phyloP scores from a whole-genome alignment of 2,113 vertebrate genomes.

The Vombatus ursinus region DNA sequence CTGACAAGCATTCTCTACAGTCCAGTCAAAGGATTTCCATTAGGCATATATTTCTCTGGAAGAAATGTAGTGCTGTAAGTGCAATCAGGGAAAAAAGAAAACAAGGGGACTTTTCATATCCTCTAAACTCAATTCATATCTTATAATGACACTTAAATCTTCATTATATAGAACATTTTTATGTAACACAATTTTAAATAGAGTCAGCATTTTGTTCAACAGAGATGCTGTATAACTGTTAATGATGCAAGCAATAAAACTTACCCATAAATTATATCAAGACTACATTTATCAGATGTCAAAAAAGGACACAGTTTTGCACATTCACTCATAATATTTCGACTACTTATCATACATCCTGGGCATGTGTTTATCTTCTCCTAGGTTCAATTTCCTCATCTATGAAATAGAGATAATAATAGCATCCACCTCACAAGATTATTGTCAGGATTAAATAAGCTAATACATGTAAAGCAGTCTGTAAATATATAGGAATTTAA shows the following conservation, averaged over 20 bases:
- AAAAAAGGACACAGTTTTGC: background rate
- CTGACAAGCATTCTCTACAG: background rate
- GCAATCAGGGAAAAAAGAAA: slow-evolving; percentile 21
- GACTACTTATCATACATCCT: background rate
- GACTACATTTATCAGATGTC: background rate
- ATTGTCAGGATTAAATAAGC: background rate
- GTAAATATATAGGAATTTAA: background rate
- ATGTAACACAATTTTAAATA: background rate
- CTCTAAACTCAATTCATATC: background rate
- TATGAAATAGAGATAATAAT: background rate
- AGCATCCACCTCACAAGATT: background rate
- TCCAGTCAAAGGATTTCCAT: slow-evolving; percentile 11
- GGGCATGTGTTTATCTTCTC: background rate
- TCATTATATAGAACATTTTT: background rate
- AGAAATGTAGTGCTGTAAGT: background rate
- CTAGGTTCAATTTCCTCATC: background rate
- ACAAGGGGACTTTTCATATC: background rate
- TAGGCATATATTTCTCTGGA: slow-evolving; percentile 26
- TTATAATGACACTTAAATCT: slow-evolving; percentile 13
- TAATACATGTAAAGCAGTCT: background rate
- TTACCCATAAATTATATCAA: background rate
- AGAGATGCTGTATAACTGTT: background rate
- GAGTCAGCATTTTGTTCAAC: background rate
- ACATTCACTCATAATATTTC: background rate
- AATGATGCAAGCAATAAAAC: background rate